These are phyloP conservation scores for Phortica variegata DNA, from an alignment of 1,140 invertebrate genomes.

Conservation along the genomic window DNA sequence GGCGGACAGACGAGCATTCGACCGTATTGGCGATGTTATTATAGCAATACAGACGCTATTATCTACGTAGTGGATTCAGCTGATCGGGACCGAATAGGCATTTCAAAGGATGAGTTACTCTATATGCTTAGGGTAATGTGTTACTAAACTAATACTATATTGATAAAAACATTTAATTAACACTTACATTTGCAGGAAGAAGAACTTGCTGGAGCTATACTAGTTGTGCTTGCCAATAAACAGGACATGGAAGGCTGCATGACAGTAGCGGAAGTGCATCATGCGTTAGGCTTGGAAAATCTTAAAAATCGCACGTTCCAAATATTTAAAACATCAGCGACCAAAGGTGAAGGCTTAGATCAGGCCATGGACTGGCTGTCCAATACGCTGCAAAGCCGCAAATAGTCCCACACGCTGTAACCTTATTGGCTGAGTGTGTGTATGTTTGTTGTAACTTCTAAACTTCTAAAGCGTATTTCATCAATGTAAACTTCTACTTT, in stretches of 20 bases:
- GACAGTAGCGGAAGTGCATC: slow-evolving; percentile 94
- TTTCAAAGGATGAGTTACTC: slow-evolving; percentile 97
- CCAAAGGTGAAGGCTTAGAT: slow-evolving; percentile 97
- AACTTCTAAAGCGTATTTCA: no score
- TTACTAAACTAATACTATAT: no score
- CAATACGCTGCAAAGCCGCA: slow-evolving; percentile 82
- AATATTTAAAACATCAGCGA: slow-evolving; percentile 99
- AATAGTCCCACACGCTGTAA: slow-evolving; percentile 61
- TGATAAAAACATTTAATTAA: slow-evolving; percentile 1
- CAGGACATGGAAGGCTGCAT: slow-evolving; percentile 98
- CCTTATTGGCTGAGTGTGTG: no score
- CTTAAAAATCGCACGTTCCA: slow-evolving; percentile 98
- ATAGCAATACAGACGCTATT: slow-evolving; percentile 99
- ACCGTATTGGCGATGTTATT: slow-evolving; percentile 99
- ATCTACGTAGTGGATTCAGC: slow-evolving; percentile 99
- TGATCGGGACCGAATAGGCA: slow-evolving; percentile 97
- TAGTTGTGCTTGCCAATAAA: slow-evolving; percentile 99
- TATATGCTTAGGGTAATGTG: slow-evolving; percentile 91
- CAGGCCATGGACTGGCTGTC: slow-evolving; percentile 99
- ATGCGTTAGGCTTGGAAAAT: slow-evolving; percentile 90
- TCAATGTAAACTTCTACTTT: no score
- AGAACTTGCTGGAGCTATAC: slow-evolving; percentile 90
- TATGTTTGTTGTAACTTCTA: no score
- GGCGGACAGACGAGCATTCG: slow-evolving; percentile 96
- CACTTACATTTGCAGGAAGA: slow-evolving; percentile 74